Conservation (phyloP, 2,888 invertebrate species). For the Polymixis flavicincta region DNA sequence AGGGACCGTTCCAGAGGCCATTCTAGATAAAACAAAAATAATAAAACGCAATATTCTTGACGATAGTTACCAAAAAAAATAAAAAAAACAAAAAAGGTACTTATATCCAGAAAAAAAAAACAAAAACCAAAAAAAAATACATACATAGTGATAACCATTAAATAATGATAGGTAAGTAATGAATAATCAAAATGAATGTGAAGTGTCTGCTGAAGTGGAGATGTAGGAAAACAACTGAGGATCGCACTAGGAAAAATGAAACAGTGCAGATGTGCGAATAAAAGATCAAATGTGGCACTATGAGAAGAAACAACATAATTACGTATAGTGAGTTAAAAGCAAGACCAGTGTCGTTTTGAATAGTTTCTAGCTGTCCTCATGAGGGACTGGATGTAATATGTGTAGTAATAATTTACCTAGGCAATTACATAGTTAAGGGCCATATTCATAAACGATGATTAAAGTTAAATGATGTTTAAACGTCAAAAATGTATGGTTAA, state of each 20-base stretch:
- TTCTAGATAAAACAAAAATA: conserved; percentile 4
- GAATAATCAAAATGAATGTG: not conserved
- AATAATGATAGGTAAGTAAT: not conserved
- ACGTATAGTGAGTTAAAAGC: not conserved
- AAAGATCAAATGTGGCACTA: not conserved
- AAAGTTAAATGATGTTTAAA: too few species aligned
- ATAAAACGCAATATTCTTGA: not conserved
- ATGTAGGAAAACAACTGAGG: not conserved
- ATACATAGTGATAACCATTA: not conserved
- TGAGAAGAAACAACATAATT: not conserved
- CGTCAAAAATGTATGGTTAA: too few species aligned
- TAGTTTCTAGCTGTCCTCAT: not conserved
- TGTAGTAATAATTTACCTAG: not conserved
- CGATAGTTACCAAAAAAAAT: not conserved
- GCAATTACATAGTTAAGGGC: too few species aligned
- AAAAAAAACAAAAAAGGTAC: not conserved
- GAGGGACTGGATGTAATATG: not conserved
- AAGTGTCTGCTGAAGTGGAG: conserved; percentile 1
- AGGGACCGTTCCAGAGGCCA: conserved; percentile 33
- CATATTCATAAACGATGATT: too few species aligned
- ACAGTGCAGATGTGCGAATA: not conserved
- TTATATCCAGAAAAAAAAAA: not conserved
- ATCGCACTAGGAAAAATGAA: not conserved
- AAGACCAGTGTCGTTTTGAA: not conserved
- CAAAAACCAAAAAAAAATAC: not conserved